Evolutionary conservation across 2,797 vertebrate genomes (phyloP).

Genomic region (Syndactyla subalaris): DNA sequence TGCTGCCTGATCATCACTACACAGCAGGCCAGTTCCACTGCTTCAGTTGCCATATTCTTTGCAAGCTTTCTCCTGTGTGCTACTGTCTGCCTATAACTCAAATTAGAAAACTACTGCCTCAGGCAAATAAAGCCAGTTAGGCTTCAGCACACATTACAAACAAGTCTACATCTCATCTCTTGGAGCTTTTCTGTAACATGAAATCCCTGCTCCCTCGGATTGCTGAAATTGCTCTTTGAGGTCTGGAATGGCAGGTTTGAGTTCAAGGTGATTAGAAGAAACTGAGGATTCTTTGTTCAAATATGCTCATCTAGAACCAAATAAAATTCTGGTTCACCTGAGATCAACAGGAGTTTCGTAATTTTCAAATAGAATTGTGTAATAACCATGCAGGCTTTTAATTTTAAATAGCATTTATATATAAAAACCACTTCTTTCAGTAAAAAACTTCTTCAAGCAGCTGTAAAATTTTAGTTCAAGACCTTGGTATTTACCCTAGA

Average conservation of each 20-base stretch:
- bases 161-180: background rate
- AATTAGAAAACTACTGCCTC: background rate
- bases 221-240: background rate
- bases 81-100: fast-evolving
- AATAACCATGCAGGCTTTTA: background rate
- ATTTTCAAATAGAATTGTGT: background rate
- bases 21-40: background rate
- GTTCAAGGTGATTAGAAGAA: background rate
- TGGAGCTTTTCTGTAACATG: background rate
- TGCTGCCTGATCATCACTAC: background rate
- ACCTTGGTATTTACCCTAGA: background rate
- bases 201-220: background rate
- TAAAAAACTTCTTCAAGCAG: background rate
- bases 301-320: background rate
- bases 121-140: background rate
- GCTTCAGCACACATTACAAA: background rate
- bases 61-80: background rate
- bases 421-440: background rate
- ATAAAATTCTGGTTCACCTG: background rate
- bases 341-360: background rate
- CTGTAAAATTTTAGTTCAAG: background rate
- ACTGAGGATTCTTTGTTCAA: background rate
- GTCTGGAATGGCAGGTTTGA: background rate
- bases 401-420: background rate
- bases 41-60: background rate